These are phyloP conservation scores for Entomyzon cyanotis DNA, from an alignment of 2,113 vertebrate species.

Conservation along the genomic window DNA sequence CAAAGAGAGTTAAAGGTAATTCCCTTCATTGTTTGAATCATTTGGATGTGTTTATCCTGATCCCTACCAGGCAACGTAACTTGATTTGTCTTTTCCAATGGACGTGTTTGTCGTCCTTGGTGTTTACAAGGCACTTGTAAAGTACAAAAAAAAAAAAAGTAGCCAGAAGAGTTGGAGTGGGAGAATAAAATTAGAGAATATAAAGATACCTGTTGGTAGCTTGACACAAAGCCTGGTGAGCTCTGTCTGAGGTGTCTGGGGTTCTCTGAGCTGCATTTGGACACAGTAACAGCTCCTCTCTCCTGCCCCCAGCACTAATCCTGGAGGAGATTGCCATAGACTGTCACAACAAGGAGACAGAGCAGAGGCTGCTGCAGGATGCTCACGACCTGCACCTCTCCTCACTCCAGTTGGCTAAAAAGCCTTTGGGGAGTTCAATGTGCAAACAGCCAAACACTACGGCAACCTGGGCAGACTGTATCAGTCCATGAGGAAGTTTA, in stretches of 20 bases:
- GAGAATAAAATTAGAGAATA: not conserved
- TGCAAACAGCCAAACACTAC: slow-evolving; percentile 98
- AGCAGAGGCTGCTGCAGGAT: slow-evolving; percentile 95
- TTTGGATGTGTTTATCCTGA: not conserved
- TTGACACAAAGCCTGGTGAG: not conserved
- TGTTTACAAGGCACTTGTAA: not conserved
- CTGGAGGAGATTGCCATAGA: slow-evolving; percentile 98
- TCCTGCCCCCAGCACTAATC: slow-evolving; percentile 84
- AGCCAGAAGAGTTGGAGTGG: not conserved
- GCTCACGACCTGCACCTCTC: slow-evolving; percentile 98
- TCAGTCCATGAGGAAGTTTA: slow-evolving; percentile 99
- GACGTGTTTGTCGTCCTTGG: not conserved
- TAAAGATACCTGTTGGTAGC: fast-evolving
- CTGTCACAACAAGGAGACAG: slow-evolving; percentile 98
- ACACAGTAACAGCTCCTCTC: not conserved
- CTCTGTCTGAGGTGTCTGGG: not conserved
- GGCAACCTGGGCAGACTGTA: slow-evolving; percentile 97
- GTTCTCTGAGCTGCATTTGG: not conserved
- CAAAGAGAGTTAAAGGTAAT: slow-evolving; percentile 98
- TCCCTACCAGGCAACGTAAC: not conserved
- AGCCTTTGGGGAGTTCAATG: slow-evolving; percentile 98
- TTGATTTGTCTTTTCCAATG: fast-evolving
- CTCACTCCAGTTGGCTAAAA: slow-evolving; percentile 95
- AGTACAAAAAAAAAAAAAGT: not conserved
- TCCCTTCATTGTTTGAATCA: not conserved